Evolutionary conservation across 2,797 vertebrate genomes (phyloP).

Genomic region (Peromyscus aztecus): DNA sequence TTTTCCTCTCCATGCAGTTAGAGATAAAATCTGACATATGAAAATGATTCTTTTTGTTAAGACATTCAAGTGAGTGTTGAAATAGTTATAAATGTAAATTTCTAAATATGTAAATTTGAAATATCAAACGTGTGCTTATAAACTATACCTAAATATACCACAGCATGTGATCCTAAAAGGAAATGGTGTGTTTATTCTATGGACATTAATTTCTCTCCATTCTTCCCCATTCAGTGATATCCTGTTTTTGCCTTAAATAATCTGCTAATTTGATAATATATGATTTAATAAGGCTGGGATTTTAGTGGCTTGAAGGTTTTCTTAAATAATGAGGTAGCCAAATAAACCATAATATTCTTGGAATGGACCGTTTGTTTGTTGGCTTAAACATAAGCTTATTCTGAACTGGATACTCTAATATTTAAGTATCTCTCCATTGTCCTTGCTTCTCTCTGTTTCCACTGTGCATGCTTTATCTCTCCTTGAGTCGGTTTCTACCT

Average conservation of each 20-base stretch:
- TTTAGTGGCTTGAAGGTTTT: conserved; percentile 41
- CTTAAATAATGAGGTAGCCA: conserved; percentile 23
- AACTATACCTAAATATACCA: conserved; percentile 40
- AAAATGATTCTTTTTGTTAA: conserved; percentile 59
- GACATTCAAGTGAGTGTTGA: conserved; percentile 57
- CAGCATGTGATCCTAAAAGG: conserved; percentile 24
- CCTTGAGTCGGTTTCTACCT: background rate
- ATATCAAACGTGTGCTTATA: conserved; percentile 20
- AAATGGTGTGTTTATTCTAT: conserved; percentile 47
- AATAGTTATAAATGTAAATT: conserved; percentile 61
- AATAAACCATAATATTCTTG: conserved; percentile 31
- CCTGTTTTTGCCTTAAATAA: background rate
- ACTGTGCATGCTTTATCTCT: background rate
- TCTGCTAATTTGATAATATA: conserved; percentile 35
- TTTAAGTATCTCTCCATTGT: background rate
- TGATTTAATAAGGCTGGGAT: background rate
- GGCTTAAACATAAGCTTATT: conserved; percentile 8
- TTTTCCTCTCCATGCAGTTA: conserved; percentile 62
- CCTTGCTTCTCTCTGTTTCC: background rate
- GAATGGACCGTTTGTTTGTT: conserved; percentile 11
- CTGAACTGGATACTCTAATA: background rate
- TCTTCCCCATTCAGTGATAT: background rate
- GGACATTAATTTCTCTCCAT: background rate
- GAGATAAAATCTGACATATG: conserved; percentile 58
- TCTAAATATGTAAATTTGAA: conserved; percentile 65